These are phyloP conservation scores for Callyntrura sp. DNA, from an alignment of 2,888 invertebrate genomes.

Conservation along the genomic window DNA sequence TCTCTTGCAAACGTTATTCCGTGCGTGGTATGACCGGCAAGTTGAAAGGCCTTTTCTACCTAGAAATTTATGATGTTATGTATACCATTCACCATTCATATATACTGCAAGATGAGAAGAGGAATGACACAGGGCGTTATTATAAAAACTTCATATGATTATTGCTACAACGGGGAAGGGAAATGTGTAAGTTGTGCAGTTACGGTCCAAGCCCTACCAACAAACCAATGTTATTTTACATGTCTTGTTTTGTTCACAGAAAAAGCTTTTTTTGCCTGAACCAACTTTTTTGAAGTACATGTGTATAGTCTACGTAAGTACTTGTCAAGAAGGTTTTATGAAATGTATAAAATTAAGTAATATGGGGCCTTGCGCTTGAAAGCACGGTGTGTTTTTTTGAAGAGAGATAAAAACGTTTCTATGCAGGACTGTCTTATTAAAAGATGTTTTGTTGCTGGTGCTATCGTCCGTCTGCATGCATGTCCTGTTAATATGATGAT, in stretches of 20 bases:
- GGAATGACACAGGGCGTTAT: slow-evolving; percentile 12
- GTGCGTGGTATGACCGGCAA: slow-evolving; percentile 44
- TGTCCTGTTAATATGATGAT: slow-evolving; percentile 17
- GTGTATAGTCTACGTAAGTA: background rate
- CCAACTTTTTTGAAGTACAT: slow-evolving; percentile 23
- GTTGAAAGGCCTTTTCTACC: slow-evolving; percentile 58
- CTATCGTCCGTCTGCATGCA: background rate
- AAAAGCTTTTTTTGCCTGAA: slow-evolving; percentile 23
- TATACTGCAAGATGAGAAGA: background rate
- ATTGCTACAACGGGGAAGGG: slow-evolving; percentile 5
- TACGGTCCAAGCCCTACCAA: background rate
- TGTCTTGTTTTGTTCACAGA: background rate
- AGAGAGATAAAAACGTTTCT: slow-evolving; percentile 8
- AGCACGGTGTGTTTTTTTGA: slow-evolving; percentile 7
- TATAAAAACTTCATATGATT: slow-evolving; percentile 1
- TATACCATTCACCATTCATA: background rate
- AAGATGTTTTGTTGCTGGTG: background rate
- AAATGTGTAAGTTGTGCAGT: background rate
- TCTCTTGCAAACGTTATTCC: background rate
- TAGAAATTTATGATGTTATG: slow-evolving; percentile 67
- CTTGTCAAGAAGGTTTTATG: background rate
- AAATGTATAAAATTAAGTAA: slow-evolving; percentile 10
- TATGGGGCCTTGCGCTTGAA: slow-evolving; percentile 1
- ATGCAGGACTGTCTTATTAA: slow-evolving; percentile 14
- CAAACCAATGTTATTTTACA: slow-evolving; percentile 4